Percentiles rank a stretch among this genome's conserved stretches.
Evolutionary conservation across 2,888 invertebrate species (phyloP).

Genomic region (Agonopterix heracliana): DNA sequence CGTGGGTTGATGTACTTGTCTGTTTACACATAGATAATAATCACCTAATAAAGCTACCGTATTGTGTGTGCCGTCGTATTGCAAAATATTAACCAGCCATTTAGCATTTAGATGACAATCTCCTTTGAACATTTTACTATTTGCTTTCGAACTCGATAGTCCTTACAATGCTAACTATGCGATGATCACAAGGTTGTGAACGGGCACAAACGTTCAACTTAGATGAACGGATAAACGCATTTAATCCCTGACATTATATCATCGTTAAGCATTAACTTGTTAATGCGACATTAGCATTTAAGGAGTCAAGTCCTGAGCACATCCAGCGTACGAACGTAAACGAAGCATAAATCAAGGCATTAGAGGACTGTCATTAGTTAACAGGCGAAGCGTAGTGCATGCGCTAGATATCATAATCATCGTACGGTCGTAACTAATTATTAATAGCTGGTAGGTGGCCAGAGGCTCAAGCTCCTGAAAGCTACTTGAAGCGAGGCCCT

Average conservation of each 20-base stretch:
- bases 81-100: too few relatives aligned
- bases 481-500: slow-evolving; percentile 29
- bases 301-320: slow-evolving; percentile 30
- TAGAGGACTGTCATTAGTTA: slow-evolving; percentile 41
- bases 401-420: slow-evolving; percentile 44
- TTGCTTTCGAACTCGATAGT: too few relatives aligned
- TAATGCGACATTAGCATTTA: slow-evolving; percentile 38
- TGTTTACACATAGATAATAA: too few relatives aligned
- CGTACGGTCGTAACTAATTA: slow-evolving; percentile 39
- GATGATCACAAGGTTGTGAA: too few relatives aligned
- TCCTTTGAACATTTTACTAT: too few relatives aligned
- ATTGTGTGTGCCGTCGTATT: too few relatives aligned
- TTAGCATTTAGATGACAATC: too few relatives aligned
- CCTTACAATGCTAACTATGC: too few relatives aligned
- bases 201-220: too few relatives aligned
- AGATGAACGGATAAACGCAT: too few relatives aligned
- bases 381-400: slow-evolving; percentile 28
- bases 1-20: too few relatives aligned
- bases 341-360: slow-evolving; percentile 53
- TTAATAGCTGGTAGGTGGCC: slow-evolving; percentile 3
- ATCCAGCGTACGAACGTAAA: slow-evolving; percentile 31
- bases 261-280: slow-evolving; percentile 28
- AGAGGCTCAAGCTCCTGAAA: slow-evolving; percentile 38
- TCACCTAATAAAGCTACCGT: too few relatives aligned
- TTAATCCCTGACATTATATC: slow-evolving; percentile 18